Percentiles rank a stretch among this genome's conserved stretches.
Evolutionary conservation across 2,113 vertebrate species (phyloP).

Genomic region (Lutjanus erythropterus): DNA sequence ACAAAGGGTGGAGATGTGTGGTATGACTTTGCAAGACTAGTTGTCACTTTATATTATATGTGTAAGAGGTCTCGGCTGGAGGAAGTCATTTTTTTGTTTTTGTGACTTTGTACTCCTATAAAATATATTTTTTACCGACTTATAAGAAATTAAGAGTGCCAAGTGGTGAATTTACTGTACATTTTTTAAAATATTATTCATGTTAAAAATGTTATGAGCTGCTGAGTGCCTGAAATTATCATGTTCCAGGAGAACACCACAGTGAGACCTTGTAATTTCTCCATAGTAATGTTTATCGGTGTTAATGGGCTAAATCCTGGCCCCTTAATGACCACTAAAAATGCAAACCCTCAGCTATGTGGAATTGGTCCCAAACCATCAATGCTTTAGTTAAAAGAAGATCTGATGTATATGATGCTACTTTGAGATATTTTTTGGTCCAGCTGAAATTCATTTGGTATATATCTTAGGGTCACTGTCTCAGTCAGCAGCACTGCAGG

Average conservation of each 20-base stretch:
- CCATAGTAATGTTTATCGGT: neutral
- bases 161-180: neutral
- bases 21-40: too few species aligned
- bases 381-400: neutral
- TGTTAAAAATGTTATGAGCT: neutral
- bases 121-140: neutral
- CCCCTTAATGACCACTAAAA: neutral
- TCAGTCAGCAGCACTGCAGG: neutral
- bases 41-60: too few species aligned
- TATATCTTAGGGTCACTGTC: neutral
- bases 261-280: neutral
- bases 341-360: neutral
- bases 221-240: neutral
- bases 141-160: neutral
- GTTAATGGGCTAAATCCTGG: neutral
- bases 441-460: neutral
- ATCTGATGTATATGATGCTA: neutral
- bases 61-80: neutral
- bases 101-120: neutral
- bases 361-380: neutral
- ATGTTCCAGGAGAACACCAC: neutral
- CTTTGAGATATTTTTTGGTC: neutral
- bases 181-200: neutral
- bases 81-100: neutral
- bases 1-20: too few species aligned